Percentiles rank a stretch among this genome's conserved stretches.
Conservation (phyloP, 1,140 invertebrate genomes). For the Heliconius congener region DNA sequence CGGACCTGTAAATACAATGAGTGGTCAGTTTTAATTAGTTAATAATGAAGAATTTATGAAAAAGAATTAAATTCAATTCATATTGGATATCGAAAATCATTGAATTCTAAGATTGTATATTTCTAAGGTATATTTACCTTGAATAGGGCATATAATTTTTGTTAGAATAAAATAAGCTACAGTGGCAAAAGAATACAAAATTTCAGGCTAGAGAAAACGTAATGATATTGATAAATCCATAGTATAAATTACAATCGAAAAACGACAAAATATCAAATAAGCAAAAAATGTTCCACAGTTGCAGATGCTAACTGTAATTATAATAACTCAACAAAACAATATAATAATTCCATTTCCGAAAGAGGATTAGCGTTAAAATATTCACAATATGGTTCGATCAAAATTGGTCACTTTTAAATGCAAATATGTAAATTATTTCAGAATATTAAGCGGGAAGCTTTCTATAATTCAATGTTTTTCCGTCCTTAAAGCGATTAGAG, state of each 20-base stretch:
- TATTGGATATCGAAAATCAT: no score
- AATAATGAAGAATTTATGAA: no score
- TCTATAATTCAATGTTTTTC: constrained; percentile 34
- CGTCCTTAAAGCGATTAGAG: constrained; percentile 35
- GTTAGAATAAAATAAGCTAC: no score
- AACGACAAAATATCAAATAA: constrained; percentile 6
- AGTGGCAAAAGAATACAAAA: no score
- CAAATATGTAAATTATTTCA: constrained; percentile 22
- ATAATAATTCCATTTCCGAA: constrained; percentile 10
- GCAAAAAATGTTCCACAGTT: not conserved
- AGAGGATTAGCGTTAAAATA: constrained; percentile 13
- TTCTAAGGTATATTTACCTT: no score
- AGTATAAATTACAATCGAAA: no score
- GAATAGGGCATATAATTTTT: no score
- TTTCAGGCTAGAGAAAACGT: no score
- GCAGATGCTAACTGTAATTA: not conserved
- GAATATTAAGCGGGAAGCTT: constrained; percentile 21
- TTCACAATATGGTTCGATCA: constrained; percentile 18
- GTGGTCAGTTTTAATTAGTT: not conserved
- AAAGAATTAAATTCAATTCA: no score
- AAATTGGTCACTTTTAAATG: constrained; percentile 27
- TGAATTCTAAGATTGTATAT: no score
- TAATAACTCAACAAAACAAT: not conserved
- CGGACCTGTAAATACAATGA: constrained; percentile 76
- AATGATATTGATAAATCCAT: no score